Base-by-base conservation (phyloP, 2,888 invertebrate species). In the Rhagonycha lutea region DNA sequence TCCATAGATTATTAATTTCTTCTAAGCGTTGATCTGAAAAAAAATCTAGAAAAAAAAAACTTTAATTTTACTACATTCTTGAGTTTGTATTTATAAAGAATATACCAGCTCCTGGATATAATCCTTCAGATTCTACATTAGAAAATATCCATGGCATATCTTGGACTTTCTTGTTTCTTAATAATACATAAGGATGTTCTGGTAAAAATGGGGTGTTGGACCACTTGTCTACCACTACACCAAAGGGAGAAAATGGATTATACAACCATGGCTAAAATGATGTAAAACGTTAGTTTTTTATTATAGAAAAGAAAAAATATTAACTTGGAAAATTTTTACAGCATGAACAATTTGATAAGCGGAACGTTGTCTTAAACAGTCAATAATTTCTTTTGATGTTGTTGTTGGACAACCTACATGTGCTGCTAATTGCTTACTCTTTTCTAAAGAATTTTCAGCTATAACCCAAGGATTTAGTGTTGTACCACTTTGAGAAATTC, bases 171-270 rank as follows among this genome's bases (percentile, higher is more conserved):
- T 92, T 92, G 9, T 89, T 88, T 75, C 86, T 89, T 1, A 95
- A 89, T 0, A 93, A 89, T 47, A 90, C 89, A 80, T 90, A 90
- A 0, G 95, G 95, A 74, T 92, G 89, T 76, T 92, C 90, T 0
- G 90, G 89, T 7, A 96, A 86, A 86, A 95, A 93, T 0, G 94
- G 91, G 24, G 91, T 88, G 0, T 90, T 86, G 1, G 89, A 86
- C 81, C 87, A 87, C 72, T 86, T 87, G 82, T 96, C 95, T 0
- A 92, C 89, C 0, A 93, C 93, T 0, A 94, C 94, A 0, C 92
- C 93, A 84, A 95, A 95, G 0, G 93, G 92, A 0, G 93, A 91
- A 84, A 93, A 93, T 77, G 94, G 91, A 85, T 92, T 91, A 82
- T 92, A 92, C 14, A 92, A 85, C 88, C 89, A 91, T 24, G 90